phyloP scores from a whole-genome alignment of 2,113 vertebrate species.

The Cricetomys ansorgei region DNA sequence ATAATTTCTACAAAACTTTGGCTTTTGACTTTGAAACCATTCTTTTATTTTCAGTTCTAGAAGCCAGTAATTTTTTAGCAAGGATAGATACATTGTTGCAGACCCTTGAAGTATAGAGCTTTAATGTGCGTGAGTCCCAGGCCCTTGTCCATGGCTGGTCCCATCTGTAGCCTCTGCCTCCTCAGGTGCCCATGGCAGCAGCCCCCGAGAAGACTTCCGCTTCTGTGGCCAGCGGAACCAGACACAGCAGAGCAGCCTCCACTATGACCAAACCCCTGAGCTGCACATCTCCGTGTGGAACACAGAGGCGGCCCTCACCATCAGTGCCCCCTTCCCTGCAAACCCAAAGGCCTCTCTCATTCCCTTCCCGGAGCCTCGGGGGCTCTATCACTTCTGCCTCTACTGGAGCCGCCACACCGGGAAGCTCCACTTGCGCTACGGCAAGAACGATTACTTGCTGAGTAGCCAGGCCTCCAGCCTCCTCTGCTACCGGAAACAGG shows the following conservation, averaged over 20 bases:
- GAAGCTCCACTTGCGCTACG: slow-evolving; percentile 74
- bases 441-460: slow-evolving; percentile 79
- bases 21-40: slow-evolving; percentile 3
- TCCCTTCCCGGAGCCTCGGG: slow-evolving; percentile 38
- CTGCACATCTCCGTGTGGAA: slow-evolving; percentile 80
- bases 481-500: slow-evolving; percentile 55
- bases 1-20: background rate
- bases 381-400: slow-evolving; percentile 87
- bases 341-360: fast-evolving
- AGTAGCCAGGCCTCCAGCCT: slow-evolving; percentile 49
- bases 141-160: background rate
- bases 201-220: slow-evolving; percentile 78
- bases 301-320: slow-evolving; percentile 10
- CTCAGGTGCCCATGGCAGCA: slow-evolving; percentile 41
- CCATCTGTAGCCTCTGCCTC: background rate
- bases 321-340: slow-evolving; percentile 74
- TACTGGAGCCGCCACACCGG: slow-evolving; percentile 80
- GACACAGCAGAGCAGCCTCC: slow-evolving; percentile 76
- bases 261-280: fast-evolving
- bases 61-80: background rate
- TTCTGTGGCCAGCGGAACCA: slow-evolving; percentile 87
- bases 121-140: background rate
- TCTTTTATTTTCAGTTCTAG: background rate
- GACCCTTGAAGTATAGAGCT: background rate
- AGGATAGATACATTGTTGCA: background rate